phyloP scores from a whole-genome alignment of 2,797 vertebrate genomes.

The Enteromius anoplus region DNA sequence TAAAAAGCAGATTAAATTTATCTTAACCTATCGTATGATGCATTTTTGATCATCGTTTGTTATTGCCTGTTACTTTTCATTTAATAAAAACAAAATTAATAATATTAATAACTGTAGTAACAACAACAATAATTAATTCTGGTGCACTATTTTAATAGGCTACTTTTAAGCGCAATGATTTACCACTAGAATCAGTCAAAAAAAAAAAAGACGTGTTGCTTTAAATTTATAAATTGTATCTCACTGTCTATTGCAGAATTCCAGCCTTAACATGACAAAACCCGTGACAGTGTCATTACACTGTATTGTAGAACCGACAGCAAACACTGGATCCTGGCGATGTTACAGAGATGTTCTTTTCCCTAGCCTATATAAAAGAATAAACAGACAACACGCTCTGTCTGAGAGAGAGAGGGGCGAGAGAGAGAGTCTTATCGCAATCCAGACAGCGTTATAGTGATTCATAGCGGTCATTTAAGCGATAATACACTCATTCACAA shows the following conservation, averaged over 20 bases:
- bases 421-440: conserved; percentile 87
- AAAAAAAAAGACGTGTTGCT: background rate
- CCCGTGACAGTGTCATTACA: conserved; percentile 33
- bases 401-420: conserved; percentile 36
- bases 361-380: conserved; percentile 69
- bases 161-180: background rate
- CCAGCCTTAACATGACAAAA: conserved; percentile 44
- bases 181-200: background rate
- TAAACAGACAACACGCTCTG: conserved; percentile 71
- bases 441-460: conserved; percentile 92
- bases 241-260: background rate
- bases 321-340: conserved; percentile 50
- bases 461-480: conserved; percentile 99
- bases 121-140: background rate
- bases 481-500: conserved; percentile 99
- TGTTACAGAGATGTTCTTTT: conserved; percentile 68
- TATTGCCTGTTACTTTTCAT: background rate
- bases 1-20: background rate
- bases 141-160: background rate
- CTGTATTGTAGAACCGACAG: conserved; percentile 23
- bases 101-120: conserved; percentile 16
- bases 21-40: background rate
- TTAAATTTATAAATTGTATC: background rate
- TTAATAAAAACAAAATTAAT: conserved; percentile 13
- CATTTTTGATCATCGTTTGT: background rate